These are phyloP conservation scores for Holothuria leucospilota DNA, from an alignment of 53 echinoderm and acorn worm genomes.

Conservation along the genomic window DNA sequence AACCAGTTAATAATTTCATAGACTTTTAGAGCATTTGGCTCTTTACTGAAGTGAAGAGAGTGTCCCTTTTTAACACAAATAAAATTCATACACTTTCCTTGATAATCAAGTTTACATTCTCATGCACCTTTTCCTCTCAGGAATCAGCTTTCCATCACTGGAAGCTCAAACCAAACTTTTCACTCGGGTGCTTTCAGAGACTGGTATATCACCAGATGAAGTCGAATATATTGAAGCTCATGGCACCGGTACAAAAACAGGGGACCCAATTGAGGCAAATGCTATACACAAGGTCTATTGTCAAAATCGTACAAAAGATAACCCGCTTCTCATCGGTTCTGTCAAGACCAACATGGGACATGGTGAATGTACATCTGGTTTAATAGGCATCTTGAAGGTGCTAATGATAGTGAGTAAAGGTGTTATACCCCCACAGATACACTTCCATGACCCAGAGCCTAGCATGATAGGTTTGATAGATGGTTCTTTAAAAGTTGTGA, in stretches of 20 bases:
- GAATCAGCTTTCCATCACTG: slow-evolving; percentile 64
- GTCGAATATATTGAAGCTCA: slow-evolving; percentile 78
- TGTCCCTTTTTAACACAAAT: no score
- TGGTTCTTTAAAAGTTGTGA: no score
- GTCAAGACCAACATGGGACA: slow-evolving; percentile 83
- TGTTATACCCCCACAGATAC: slow-evolving; percentile 67
- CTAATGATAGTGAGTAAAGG: slow-evolving; percentile 54
- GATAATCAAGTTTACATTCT: no score
- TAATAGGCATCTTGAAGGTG: slow-evolving; percentile 69
- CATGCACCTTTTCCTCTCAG: no score
- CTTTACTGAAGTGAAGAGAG: no score
- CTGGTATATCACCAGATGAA: slow-evolving; percentile 61
- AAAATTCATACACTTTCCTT: no score
- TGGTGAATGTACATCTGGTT: slow-evolving; percentile 65
- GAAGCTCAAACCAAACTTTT: slow-evolving; percentile 57
- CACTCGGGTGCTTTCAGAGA: slow-evolving; percentile 49
- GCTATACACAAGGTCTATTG: slow-evolving; percentile 52
- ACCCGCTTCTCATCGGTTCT: slow-evolving; percentile 68
- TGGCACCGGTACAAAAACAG: background rate
- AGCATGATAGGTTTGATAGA: no score
- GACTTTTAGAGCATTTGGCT: no score
- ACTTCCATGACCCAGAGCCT: slow-evolving; percentile 5
- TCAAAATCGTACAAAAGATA: slow-evolving; percentile 45
- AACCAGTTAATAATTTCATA: no score
- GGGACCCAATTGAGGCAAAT: slow-evolving; percentile 44